Percentiles rank a stretch among this genome's conserved stretches.
Conservation (phyloP, 2,797 vertebrate genomes). For the Anniella stebbinsi region DNA sequence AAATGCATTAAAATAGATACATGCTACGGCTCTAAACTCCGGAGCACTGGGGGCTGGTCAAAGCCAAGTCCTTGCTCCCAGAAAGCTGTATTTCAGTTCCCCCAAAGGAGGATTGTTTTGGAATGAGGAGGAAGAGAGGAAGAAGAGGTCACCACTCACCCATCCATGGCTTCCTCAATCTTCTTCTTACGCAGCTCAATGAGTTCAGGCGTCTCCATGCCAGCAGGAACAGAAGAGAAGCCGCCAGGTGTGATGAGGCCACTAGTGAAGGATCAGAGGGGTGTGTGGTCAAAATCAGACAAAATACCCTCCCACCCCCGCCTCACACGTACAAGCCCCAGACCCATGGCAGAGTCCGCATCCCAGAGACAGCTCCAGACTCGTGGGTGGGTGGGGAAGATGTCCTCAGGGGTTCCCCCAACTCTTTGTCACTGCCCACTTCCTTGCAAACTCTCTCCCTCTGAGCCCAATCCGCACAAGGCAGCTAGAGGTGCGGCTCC, state of each 20-base stretch:
- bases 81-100: not conserved
- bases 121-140: rapidly evolving
- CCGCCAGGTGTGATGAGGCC: slow-evolving; percentile 93
- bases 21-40: not conserved
- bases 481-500: not conserved
- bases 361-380: too few relatives aligned
- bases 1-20: too few relatives aligned
- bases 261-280: slow-evolving; percentile 69
- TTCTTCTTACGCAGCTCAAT: slow-evolving; percentile 97
- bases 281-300: not conserved
- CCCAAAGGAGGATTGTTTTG: not conserved
- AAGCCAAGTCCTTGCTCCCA: not conserved
- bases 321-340: not conserved
- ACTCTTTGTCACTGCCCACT: too few relatives aligned
- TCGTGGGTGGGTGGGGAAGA: not conserved
- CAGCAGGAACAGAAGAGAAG: slow-evolving; percentile 91
- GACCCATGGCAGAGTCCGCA: too few relatives aligned
- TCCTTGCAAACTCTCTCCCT: too few relatives aligned
- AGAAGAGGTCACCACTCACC: slow-evolving; percentile 74
- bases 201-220: slow-evolving; percentile 95
- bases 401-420: not conserved
- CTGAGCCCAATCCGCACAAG: not conserved
- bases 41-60: too few relatives aligned
- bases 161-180: slow-evolving; percentile 94
- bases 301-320: not conserved